phyloP scores from a whole-genome alignment of 2,888 invertebrate species.

The Himalopsyche kuldschensis region DNA sequence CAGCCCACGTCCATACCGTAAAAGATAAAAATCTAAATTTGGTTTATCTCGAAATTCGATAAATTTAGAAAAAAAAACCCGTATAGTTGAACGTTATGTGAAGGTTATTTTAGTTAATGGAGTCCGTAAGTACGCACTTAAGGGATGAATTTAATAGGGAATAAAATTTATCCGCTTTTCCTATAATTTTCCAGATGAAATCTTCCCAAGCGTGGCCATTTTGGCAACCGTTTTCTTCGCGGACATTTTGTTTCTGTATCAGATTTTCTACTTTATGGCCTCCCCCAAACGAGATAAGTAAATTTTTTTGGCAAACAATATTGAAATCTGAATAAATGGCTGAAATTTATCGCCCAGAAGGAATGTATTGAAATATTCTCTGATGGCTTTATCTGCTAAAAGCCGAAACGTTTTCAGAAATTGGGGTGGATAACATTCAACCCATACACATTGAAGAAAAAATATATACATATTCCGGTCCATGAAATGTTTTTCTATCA shows the following conservation, averaged over 20 bases:
- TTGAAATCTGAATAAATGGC: not conserved
- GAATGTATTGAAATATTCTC: not conserved
- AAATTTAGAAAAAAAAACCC: not conserved
- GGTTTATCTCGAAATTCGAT: not conserved
- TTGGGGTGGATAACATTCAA: not conserved
- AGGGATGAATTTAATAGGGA: not conserved
- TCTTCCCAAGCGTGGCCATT: not conserved
- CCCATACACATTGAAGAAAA: not conserved
- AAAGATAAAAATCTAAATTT: not conserved
- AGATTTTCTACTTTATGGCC: not conserved
- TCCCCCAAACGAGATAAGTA: not conserved
- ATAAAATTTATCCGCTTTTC: not conserved
- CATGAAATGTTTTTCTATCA: too few relatives aligned
- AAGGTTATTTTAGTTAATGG: not conserved
- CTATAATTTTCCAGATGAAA: not conserved
- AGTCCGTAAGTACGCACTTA: not conserved
- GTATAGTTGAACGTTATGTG: not conserved
- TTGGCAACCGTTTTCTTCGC: not conserved
- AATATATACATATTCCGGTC: too few relatives aligned
- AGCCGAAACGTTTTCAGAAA: not conserved
- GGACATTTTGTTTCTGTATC: not conserved
- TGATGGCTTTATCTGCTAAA: not conserved
- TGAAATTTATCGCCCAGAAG: not conserved
- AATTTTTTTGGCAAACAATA: not conserved
- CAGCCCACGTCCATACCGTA: too few relatives aligned